These are phyloP conservation scores for Rousettus leschenaultii DNA, from an alignment of 2,113 vertebrate genomes.

Conservation along the genomic window DNA sequence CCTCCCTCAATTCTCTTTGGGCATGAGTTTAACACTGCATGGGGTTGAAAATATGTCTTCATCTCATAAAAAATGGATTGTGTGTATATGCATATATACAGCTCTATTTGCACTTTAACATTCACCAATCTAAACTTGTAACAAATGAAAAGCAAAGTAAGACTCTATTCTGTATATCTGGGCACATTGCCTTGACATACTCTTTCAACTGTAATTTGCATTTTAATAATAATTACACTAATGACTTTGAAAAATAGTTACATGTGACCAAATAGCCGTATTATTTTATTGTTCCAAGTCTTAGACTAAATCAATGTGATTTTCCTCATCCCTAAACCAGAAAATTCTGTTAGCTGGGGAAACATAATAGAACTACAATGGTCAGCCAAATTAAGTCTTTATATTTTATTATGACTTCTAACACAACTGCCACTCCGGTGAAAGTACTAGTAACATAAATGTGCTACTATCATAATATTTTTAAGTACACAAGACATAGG, in stretches of 20 bases:
- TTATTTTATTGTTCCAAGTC: background rate
- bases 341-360: background rate
- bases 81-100: background rate
- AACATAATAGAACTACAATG: background rate
- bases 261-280: background rate
- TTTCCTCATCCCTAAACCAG: background rate
- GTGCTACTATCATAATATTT: background rate
- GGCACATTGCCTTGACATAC: too few relatives aligned
- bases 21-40: background rate
- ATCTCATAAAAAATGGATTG: background rate
- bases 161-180: background rate
- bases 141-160: background rate
- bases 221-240: background rate
- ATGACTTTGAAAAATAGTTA: background rate
- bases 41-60: background rate
- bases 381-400: background rate
- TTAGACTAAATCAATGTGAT: background rate
- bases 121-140: background rate
- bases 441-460: background rate
- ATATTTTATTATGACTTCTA: background rate
- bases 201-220: background rate
- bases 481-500: background rate
- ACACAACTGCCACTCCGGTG: background rate
- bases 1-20: background rate
- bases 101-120: background rate